Percentiles rank a stretch among this genome's conserved stretches.
phyloP scores from a whole-genome alignment of 2,113 vertebrate species.

The Gnathonemus echidnorhynchus region DNA sequence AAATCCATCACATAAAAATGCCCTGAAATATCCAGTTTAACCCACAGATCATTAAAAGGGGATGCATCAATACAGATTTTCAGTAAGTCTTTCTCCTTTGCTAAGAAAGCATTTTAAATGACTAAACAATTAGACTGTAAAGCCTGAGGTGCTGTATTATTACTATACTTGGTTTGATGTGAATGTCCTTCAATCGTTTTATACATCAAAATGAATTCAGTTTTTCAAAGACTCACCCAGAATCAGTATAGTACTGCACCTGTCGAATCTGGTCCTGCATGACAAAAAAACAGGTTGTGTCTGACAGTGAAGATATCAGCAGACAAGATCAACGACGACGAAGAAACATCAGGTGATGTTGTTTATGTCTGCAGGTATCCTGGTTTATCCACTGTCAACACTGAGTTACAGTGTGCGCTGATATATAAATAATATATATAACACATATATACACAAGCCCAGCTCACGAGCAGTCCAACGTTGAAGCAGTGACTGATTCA shows the following conservation, averaged over 20 bases:
- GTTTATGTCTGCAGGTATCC: background rate
- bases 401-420: background rate
- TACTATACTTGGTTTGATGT: background rate
- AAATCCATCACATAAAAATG: constrained; percentile 2
- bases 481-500: background rate
- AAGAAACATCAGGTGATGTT: background rate
- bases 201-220: background rate
- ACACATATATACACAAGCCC: background rate
- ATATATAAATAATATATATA: background rate
- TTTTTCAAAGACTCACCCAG: background rate
- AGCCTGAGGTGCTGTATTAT: background rate
- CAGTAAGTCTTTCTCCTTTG: background rate
- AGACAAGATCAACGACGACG: background rate
- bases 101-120: background rate
- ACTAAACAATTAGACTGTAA: background rate
- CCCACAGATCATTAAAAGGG: background rate
- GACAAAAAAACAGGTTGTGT: background rate
- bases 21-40: background rate
- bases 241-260: background rate
- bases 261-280: background rate
- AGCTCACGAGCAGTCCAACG: background rate
- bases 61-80: background rate
- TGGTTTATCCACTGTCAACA: background rate
- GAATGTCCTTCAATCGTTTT: background rate
- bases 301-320: background rate